Evolutionary conservation across 2,888 invertebrate genomes (phyloP).

Genomic region (Platypus cylindrus): DNA sequence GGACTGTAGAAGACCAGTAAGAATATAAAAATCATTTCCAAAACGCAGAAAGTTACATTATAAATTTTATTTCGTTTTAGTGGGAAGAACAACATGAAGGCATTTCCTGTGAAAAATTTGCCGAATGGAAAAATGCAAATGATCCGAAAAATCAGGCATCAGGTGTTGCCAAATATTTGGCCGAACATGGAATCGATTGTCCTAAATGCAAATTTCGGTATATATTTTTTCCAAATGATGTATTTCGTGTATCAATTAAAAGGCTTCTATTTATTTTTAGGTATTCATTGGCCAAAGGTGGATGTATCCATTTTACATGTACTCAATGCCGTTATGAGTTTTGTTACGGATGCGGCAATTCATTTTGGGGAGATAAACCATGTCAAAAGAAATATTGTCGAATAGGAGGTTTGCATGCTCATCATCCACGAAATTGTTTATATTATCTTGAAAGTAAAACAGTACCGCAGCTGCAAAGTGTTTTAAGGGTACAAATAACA

Average conservation of each 20-base stretch:
- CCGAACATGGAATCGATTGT: slow-evolving; percentile 86
- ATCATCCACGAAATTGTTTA: slow-evolving; percentile 89
- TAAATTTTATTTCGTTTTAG: slow-evolving; percentile 36
- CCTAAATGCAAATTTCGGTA: slow-evolving; percentile 87
- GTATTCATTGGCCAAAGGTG: slow-evolving; percentile 79
- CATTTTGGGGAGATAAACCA: slow-evolving; percentile 82
- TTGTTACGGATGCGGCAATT: slow-evolving; percentile 87
- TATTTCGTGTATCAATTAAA: no score
- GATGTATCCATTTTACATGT: slow-evolving; percentile 96
- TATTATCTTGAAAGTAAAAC: slow-evolving; percentile 90
- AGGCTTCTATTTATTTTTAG: slow-evolving; percentile 35
- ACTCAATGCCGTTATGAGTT: slow-evolving; percentile 89
- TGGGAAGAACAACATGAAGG: slow-evolving; percentile 90
- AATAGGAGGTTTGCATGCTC: slow-evolving; percentile 83
- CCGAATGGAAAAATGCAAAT: slow-evolving; percentile 76
- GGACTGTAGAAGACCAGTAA: slow-evolving; percentile 71
- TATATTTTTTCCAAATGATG: no score
- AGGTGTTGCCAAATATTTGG: slow-evolving; percentile 76
- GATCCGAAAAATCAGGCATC: slow-evolving; percentile 78
- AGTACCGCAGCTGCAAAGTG: slow-evolving; percentile 66
- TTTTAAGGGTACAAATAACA: slow-evolving; percentile 60
- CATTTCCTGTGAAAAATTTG: slow-evolving; percentile 73
- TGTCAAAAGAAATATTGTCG: slow-evolving; percentile 75
- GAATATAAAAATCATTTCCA: slow-evolving; percentile 23
- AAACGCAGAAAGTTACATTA: not conserved